These are phyloP conservation scores for Myripristis murdjan DNA, from an alignment of 2,797 vertebrate species.

Conservation along the genomic window DNA sequence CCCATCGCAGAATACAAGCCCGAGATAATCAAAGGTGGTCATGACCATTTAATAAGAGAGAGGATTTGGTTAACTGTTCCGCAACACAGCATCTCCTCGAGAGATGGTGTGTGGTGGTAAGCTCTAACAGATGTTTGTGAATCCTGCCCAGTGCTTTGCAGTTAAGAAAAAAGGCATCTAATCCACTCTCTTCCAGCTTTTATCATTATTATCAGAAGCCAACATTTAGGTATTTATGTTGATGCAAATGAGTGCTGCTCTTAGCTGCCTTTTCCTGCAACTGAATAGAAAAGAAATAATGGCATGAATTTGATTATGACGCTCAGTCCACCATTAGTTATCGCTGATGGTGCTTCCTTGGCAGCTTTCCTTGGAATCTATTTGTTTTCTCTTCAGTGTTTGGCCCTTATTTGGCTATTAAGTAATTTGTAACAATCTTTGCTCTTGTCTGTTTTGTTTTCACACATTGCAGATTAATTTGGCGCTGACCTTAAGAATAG, in stretches of 20 bases:
- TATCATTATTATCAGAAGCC: conserved; percentile 72
- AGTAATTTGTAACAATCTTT: conserved; percentile 64
- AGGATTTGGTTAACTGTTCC: conserved; percentile 36
- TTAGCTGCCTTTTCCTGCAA: conserved; percentile 57
- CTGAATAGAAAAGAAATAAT: conserved; percentile 63
- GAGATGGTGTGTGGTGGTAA: conserved; percentile 53
- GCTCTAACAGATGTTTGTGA: conserved; percentile 33
- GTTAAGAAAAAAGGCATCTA: conserved; percentile 69
- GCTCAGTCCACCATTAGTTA: conserved; percentile 54
- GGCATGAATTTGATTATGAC: conserved; percentile 9
- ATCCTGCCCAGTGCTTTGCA: conserved; percentile 59
- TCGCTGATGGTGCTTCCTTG: conserved; percentile 63
- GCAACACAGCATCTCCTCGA: conserved; percentile 43
- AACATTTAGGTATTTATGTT: conserved; percentile 75
- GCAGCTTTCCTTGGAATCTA: conserved; percentile 61
- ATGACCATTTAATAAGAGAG: conserved; percentile 52
- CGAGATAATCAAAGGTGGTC: conserved; percentile 44
- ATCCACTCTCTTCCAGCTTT: conserved; percentile 75
- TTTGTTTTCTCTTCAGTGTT: conserved; percentile 69
- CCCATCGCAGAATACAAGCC: conserved; percentile 41
- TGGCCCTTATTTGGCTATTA: conserved; percentile 64
- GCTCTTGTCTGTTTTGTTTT: conserved; percentile 67
- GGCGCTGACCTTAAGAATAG: conserved; percentile 69
- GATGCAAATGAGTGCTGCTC: conserved; percentile 70
- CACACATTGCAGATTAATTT: conserved; percentile 66